Evolutionary conservation across 2,113 vertebrate genomes (phyloP).

Genomic region (Odocoileus hemionus): DNA sequence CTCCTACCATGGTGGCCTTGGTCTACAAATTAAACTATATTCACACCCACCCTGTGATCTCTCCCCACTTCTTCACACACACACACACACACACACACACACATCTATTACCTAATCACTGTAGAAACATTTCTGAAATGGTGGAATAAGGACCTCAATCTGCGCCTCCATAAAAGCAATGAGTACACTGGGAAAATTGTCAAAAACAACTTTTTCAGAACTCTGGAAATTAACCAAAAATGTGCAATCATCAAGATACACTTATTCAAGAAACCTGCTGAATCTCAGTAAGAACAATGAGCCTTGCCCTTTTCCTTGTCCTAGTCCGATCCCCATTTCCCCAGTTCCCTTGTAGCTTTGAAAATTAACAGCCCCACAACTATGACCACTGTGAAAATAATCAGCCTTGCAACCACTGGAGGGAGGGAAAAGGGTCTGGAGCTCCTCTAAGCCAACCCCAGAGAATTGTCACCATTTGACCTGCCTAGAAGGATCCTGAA

Average conservation of each 20-base stretch:
- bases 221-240: not conserved
- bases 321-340: not conserved
- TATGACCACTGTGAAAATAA: not conserved
- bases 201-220: not conserved
- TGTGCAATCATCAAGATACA: not conserved
- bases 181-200: not conserved
- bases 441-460: not conserved
- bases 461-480: not conserved
- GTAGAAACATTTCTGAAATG: not conserved
- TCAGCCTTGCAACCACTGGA: not conserved
- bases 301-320: not conserved
- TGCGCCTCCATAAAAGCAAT: not conserved
- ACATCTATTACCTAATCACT: not conserved
- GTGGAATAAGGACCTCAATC: not conserved
- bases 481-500: not conserved
- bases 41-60: not conserved
- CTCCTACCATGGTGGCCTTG: not conserved
- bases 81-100: not conserved
- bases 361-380: not conserved
- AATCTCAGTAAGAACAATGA: not conserved
- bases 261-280: not conserved
- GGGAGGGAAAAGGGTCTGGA: not conserved
- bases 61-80: not conserved
- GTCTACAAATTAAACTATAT: not conserved
- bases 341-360: not conserved